Base-by-base conservation (phyloP, 2,113 vertebrate species). In the Epinephelus lanceolatus region DNA sequence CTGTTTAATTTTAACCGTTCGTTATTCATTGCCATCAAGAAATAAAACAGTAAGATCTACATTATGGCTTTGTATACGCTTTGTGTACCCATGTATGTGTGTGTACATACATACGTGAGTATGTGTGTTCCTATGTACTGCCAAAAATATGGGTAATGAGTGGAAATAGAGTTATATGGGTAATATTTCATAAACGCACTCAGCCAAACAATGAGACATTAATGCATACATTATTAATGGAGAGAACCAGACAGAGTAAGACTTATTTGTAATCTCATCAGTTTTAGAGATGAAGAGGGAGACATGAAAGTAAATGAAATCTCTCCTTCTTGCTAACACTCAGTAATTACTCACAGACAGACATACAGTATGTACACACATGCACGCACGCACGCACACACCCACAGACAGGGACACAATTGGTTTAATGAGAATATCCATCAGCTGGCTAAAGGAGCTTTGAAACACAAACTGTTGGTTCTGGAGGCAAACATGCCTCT, bases 341-440 rank as follows among this genome's bases (percentile, higher is more conserved):
- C 55, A 74, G 71, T 8, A 57, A 53, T 42, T 30, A 55, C 72
- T 19, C 55, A 75, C 62, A 73, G n/a, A 85, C 78, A 81, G 71
- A 77, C 60, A 45, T 57, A 53, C 47, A 83, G 62, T 12, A 47
- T 47, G 51, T 14, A 49, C 69, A 23, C 59, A 72, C 55, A 87
- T 27, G 52, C 74, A 76, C 4, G 30, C 71, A 76, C 4, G 30
- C 71, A 76, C 75, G 8, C 33, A 8, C 33, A 42, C 75, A 82
- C 51, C 15, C 75, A 49, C 37, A 77, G 17, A 77, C 53, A 72
- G 30, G 8, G 14, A 75, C 53, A 60, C 62, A 49, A 53, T 52
- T 63, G 30, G 19, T 85, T 81, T 86, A 87, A 90, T 89, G 86
- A 88, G 78, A 82, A 85, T 74, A 91, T 91, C 85, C 89, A 88